Base-by-base conservation (phyloP, 2,888 invertebrate genomes). In the Synergus itoensis region DNA sequence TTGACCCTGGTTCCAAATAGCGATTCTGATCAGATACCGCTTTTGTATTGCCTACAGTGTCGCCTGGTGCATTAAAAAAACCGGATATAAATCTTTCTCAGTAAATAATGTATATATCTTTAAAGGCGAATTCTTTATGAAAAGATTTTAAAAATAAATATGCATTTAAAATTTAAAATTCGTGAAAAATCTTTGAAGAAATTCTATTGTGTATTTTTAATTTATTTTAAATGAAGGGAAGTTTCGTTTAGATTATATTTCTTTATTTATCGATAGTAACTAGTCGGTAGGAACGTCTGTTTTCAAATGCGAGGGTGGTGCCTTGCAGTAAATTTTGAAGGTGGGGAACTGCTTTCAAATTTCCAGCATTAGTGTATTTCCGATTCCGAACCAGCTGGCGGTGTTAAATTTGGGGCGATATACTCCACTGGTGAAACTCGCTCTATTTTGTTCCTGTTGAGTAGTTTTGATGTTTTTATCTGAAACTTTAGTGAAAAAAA, bases 321-420 rank as follows among this genome's bases (percentile, higher is more conserved):
- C 40, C 40, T 41, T 41, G 41, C 64, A 36, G 48, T 69, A 16
- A 28, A 45, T 69, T 45, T 69, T 9, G 48, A 65, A 21, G 21
- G 18, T 18, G 3, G 18, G 57, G 18, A 9, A 45, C 8, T 9
- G 57, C 18, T 57, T 57, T 18, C 9, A 18, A 16, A 9, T 69
- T 28, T 45, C 12, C 14, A 48, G 48, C 48, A 48, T 69, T 36
- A 18, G 45, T 21, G 45, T 48, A 48, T 36, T 45, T 21, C 21
- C 48, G 43, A 48, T 69, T 48, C 69, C 69, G 14, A 9, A 21
- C 21, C 73, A 73, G 53, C 73, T 73, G 73, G 73, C 73, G 36
- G 53, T 73, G 36, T 73, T 36, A 73, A 73, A 73, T 73, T 73
- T n/a, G 53, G 73, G 73, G 53, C 16, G 28, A 28, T 45, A 11